A percentile compares a stretch with the other conserved stretches of the same genome.
Conservation (phyloP, 2,113 vertebrate genomes). For the Caloenas nicobarica region DNA sequence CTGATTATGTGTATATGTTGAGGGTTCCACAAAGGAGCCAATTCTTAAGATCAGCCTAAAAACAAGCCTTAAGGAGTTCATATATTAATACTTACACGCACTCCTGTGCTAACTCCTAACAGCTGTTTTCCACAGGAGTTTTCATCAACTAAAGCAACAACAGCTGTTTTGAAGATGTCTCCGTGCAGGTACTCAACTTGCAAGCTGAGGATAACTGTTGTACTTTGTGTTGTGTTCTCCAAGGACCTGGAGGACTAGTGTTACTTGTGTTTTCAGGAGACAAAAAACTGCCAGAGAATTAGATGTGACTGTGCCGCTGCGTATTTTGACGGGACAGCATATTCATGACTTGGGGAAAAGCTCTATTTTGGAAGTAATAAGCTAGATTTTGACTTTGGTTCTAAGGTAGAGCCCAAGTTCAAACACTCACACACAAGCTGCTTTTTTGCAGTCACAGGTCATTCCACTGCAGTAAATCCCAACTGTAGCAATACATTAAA, state of each 20-base stretch:
- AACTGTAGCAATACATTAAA: background rate
- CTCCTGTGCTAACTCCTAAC: background rate
- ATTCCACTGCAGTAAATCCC: background rate
- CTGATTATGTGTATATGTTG: too few species aligned
- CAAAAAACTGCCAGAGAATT: background rate
- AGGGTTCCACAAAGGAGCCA: background rate
- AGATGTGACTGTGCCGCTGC: background rate
- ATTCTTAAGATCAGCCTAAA: background rate
- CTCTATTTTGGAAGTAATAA: background rate
- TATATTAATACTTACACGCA: background rate
- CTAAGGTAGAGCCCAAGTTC: background rate
- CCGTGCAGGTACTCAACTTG: background rate
- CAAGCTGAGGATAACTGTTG: background rate
- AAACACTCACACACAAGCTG: accelerated
- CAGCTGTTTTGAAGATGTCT: background rate
- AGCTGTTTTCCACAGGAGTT: background rate
- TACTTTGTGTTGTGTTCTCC: background rate
- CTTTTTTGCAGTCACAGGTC: background rate
- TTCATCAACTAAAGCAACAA: background rate
- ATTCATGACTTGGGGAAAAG: background rate
- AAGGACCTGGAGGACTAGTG: background rate
- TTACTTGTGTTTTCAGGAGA: background rate
- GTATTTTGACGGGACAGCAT: background rate
- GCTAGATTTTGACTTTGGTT: background rate
- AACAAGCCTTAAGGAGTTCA: accelerated